Conservation (phyloP, 2,113 vertebrate genomes). For the Leptocoma aspasia region DNA sequence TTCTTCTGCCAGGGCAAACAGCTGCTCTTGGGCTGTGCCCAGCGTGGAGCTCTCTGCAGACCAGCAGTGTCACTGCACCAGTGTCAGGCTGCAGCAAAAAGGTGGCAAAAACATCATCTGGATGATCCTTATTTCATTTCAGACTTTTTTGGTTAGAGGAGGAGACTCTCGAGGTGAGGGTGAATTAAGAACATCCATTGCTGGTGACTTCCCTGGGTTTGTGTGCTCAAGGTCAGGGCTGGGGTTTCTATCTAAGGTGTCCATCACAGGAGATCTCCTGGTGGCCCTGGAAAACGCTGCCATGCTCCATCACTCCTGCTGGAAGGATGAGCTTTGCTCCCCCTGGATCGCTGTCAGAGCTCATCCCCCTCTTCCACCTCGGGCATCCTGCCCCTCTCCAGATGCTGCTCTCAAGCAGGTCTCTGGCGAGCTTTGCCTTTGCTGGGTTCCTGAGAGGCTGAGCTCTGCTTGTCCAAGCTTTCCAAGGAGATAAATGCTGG, state of each 20-base stretch:
- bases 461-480: background rate
- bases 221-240: rapidly evolving
- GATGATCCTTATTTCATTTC: background rate
- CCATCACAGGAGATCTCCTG: background rate
- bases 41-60: background rate
- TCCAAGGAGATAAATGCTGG: background rate
- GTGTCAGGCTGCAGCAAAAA: background rate
- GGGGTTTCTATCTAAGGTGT: background rate
- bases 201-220: background rate
- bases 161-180: background rate
- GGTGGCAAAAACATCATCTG: background rate
- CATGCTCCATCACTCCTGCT: background rate
- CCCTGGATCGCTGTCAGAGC: rapidly evolving
- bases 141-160: background rate
- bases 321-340: background rate
- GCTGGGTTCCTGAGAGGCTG: background rate
- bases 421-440: background rate
- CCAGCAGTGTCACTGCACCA: background rate
- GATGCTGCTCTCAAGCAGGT: background rate
- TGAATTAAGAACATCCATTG: background rate
- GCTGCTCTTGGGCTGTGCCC: background rate
- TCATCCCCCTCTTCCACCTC: background rate
- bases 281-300: background rate
- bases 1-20: background rate
- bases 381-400: background rate